Conservation (phyloP, 2,888 invertebrate genomes). For the Sthenelais limicola region DNA sequence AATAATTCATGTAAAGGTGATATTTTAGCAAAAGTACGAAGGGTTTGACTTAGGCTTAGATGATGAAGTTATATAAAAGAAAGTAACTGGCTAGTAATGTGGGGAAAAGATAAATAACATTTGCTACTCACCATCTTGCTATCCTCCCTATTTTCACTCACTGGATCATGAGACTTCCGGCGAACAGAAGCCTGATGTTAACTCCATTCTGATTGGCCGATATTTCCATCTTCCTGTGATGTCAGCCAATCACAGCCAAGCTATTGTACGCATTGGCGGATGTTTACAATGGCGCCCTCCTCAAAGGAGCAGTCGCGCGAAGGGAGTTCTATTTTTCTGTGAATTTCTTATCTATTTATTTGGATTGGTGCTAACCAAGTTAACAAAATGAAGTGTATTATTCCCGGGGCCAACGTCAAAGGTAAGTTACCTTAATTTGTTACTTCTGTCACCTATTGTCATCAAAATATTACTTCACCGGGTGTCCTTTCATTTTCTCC, state of each 20-base stretch:
- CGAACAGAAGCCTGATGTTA: background rate
- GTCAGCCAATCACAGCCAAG: conserved; percentile 11
- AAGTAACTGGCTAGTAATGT: too few relatives aligned
- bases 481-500: too few relatives aligned
- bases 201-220: background rate
- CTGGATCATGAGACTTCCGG: conserved; percentile 6
- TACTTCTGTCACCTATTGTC: background rate
- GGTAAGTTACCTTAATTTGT: conserved; percentile 73
- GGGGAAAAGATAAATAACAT: too few relatives aligned
- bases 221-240: background rate
- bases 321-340: background rate
- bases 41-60: too few relatives aligned
- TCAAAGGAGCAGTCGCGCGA: conserved; percentile 1
- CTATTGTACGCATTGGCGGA: background rate
- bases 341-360: conserved; percentile 4
- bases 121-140: conserved; percentile 36
- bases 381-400: conserved; percentile 81
- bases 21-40: too few relatives aligned
- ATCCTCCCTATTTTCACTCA: conserved; percentile 32
- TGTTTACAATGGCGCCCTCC: conserved; percentile 39
- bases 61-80: too few relatives aligned
- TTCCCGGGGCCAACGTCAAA: conserved; percentile 84
- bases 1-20: too few relatives aligned
- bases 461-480: background rate
- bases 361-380: background rate